Base-by-base conservation (phyloP, 2,113 vertebrate genomes). In the Syngnathus scovelli region DNA sequence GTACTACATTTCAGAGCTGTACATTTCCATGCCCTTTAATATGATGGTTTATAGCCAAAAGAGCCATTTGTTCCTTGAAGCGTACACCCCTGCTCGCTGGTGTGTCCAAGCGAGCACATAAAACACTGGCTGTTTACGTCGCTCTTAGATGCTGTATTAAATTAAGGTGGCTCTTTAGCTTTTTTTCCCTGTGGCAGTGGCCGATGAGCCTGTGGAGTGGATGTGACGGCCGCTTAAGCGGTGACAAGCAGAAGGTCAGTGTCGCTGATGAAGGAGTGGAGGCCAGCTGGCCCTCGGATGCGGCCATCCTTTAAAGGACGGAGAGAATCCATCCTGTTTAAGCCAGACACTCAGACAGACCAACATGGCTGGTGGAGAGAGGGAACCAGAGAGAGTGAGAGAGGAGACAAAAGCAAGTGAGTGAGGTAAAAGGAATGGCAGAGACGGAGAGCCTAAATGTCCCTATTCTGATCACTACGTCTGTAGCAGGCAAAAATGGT, bases 161-260 rank as follows among this genome's bases (percentile, higher is more conserved):
- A 88, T 89, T 89, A 89, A 85, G 81, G 82, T 72, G 67, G 71
- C 75, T 79, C 82, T 87, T 85, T 79, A 81, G 77, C 71, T 85
- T 75, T 78, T 64, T 56, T 49, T 19, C 75, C 75, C 75, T 33
- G 71, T 86, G 86, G 85, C 86, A 86, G 81, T 89, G 79, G 81
- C 86, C 83, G 77, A 88, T 90, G 86, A 84, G 85, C 76, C 80
- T 37, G 76, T 68, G 85, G 82, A 90, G 84, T 89, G 85, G 84
- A 89, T 89, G 86, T 89, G 85, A 88, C 86, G 85, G 88, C 77
- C 77, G 79, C 84, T 86, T 89, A 85, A 89, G 84, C 86, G 74
- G 85, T 85, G 87, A 88, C 89, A 86, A 83, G 88, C 86, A 87
- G 86, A 87, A 89, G 88, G 87, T 88, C 84, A 88, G 87, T 78